Conservation (phyloP, 2,888 invertebrate species). For the Drosophila meridionalis region DNA sequence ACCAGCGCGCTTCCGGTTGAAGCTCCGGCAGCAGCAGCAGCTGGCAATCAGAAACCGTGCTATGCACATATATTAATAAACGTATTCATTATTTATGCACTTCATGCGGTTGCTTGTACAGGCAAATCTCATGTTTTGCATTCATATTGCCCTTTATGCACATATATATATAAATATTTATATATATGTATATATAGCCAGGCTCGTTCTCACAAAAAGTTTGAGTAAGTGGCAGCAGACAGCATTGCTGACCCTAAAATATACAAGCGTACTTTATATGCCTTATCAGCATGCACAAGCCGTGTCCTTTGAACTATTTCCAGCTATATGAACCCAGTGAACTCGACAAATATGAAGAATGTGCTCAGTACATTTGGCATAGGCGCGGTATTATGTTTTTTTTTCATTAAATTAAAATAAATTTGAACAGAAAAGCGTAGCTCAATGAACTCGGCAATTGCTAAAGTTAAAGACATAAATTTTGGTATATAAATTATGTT, state of each 20-base stretch:
- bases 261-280: slow-evolving; percentile 9
- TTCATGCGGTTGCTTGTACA: slow-evolving; percentile 36
- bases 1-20: slow-evolving; percentile 1
- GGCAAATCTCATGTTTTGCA: slow-evolving; percentile 50
- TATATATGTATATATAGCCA: not conserved
- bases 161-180: not conserved
- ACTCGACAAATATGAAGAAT: not conserved
- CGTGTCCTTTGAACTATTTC: slow-evolving; percentile 5
- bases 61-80: slow-evolving; percentile 50
- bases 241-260: slow-evolving; percentile 12
- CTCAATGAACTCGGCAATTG: not conserved
- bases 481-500: not conserved
- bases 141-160: slow-evolving; percentile 29
- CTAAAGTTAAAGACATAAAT: not conserved
- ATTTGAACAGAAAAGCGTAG: not conserved
- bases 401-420: not conserved
- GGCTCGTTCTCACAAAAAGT: slow-evolving; percentile 10
- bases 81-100: slow-evolving; percentile 67
- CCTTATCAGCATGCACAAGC: slow-evolving; percentile 16
- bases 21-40: not conserved
- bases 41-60: slow-evolving; percentile 19
- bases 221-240: not conserved
- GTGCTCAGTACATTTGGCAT: not conserved
- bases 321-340: slow-evolving; percentile 1
- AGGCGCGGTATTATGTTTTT: too few relatives aligned